A percentile compares a stretch with the other conserved stretches of the same genome.
These are phyloP conservation scores for Climacteris rufus DNA, from an alignment of 2,113 vertebrate species.

Conservation along the genomic window DNA sequence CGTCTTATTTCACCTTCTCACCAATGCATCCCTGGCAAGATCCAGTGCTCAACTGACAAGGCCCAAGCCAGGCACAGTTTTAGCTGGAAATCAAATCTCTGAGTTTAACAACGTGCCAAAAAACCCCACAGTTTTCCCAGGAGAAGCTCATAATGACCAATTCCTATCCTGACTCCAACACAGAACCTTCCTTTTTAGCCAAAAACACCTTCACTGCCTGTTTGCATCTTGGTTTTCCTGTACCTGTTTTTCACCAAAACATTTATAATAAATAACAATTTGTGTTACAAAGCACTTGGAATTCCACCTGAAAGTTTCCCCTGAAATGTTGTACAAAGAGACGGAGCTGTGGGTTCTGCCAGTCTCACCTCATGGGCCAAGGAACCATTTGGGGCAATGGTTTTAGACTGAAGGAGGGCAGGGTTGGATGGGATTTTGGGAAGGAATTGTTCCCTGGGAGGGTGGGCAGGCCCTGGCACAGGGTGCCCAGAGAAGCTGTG, in stretches of 20 bases:
- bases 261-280: neutral
- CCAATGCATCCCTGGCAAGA: neutral
- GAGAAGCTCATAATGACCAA: neutral
- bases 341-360: neutral
- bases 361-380: neutral
- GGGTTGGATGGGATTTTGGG: neutral
- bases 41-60: neutral
- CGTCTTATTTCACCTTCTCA: neutral
- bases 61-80: neutral
- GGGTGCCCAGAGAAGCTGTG: neutral
- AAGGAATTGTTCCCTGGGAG: neutral
- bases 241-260: neutral
- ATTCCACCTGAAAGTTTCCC: neutral
- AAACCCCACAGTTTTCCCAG: neutral
- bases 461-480: rapidly evolving
- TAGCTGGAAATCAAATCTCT: neutral
- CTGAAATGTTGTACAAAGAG: neutral
- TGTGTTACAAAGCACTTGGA: neutral
- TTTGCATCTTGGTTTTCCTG: neutral
- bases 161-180: neutral
- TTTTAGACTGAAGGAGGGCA: neutral
- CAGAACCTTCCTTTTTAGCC: neutral
- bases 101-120: neutral
- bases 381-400: neutral
- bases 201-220: neutral